phyloP scores from a whole-genome alignment of 2,888 invertebrate species.

The Tenthredo notha region DNA sequence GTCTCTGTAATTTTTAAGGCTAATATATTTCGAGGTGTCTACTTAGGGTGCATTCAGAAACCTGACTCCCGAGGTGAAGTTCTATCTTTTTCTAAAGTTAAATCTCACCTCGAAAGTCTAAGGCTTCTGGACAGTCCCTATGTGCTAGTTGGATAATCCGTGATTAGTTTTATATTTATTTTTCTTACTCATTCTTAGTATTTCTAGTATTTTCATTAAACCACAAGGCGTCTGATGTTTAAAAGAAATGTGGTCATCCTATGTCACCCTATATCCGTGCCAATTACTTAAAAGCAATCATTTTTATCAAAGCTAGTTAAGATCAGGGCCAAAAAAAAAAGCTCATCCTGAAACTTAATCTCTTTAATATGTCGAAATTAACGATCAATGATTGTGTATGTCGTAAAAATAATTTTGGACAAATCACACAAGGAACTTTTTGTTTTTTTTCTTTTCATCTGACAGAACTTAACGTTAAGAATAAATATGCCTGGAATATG shows the following conservation, averaged over 20 bases:
- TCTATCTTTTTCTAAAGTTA: neutral
- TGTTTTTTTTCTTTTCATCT: too few relatives aligned
- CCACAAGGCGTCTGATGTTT: neutral
- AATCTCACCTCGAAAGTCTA: neutral
- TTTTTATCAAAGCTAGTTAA: slow-evolving; percentile 15
- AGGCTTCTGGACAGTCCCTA: neutral
- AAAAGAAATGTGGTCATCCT: neutral
- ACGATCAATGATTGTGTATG: neutral
- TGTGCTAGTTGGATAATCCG: neutral
- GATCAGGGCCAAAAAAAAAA: slow-evolving; percentile 29
- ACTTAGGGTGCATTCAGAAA: neutral
- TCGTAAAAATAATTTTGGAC: neutral
- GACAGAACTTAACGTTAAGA: neutral
- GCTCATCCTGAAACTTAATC: slow-evolving; percentile 21
- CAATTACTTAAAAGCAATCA: neutral
- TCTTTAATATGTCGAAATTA: neutral
- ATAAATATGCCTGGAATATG: neutral
- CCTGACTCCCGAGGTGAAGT: neutral
- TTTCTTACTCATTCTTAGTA: too few relatives aligned
- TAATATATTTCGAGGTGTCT: neutral
- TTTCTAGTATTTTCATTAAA: neutral
- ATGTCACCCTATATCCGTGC: neutral
- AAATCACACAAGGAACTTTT: neutral
- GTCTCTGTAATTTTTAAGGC: neutral
- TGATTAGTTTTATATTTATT: neutral